phyloP scores from a whole-genome alignment of 2,888 invertebrate genomes.

The Drosophila mercatorum region DNA sequence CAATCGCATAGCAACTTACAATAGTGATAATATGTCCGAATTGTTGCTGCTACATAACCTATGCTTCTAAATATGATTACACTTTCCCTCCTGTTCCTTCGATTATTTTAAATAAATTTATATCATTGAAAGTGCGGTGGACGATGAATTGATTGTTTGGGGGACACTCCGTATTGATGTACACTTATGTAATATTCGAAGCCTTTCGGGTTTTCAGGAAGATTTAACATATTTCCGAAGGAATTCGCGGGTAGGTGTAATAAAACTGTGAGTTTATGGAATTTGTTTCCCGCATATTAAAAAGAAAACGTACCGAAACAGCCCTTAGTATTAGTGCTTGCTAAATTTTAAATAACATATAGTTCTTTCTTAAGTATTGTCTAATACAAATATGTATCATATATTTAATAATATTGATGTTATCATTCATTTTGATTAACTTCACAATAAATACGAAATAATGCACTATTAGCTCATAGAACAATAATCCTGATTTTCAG shows the following conservation, averaged over 20 bases:
- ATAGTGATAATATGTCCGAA: constrained; percentile 6
- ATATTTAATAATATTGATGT: not conserved
- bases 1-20: constrained; percentile 25
- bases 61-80: not conserved
- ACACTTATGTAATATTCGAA: not conserved
- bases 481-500: no score
- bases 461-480: no score
- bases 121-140: not conserved
- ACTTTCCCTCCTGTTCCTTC: not conserved
- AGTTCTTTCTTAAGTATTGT: not conserved
- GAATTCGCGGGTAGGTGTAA: not conserved
- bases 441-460: not conserved
- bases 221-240: not conserved
- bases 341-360: not conserved
- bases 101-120: not conserved
- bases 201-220: not conserved
- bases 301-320: not conserved
- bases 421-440: not conserved
- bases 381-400: not conserved
- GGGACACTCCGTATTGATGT: not conserved
- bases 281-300: not conserved
- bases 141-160: not conserved
- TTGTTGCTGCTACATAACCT: constrained; percentile 6
- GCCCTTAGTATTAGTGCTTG: not conserved
- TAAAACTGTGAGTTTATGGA: not conserved